phyloP scores from a whole-genome alignment of 30 jellyfish, hydroid and myxozoan species.

The Rhopilema esculentum region DNA sequence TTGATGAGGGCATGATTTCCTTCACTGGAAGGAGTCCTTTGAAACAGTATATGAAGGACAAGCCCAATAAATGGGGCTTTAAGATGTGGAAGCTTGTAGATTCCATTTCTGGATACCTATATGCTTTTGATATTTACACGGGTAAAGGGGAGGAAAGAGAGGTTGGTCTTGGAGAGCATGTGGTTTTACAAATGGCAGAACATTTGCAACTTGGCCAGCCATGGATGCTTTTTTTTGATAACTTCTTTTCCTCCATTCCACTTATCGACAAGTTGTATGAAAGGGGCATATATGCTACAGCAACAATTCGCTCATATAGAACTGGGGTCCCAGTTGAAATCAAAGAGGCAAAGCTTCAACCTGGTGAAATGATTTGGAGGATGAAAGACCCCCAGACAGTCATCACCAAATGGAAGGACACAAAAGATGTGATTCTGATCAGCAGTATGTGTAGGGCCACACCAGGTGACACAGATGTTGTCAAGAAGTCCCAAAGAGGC shows the following conservation, averaged over 20 bases:
- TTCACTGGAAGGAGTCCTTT: slow-evolving; percentile 12
- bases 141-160: slow-evolving; percentile 10
- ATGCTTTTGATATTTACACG: slow-evolving; percentile 13
- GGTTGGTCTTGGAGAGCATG: slow-evolving; percentile 8
- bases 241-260: slow-evolving; percentile 3
- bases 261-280: not conserved
- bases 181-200: slow-evolving; percentile 1
- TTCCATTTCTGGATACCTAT: slow-evolving; percentile 6
- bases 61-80: not conserved
- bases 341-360: slow-evolving; percentile 23
- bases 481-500: slow-evolving; percentile 35
- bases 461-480: not conserved
- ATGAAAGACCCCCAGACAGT: slow-evolving; percentile 41
- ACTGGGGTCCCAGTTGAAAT: slow-evolving; percentile 20
- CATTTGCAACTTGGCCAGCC: slow-evolving; percentile 31
- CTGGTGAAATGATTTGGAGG: slow-evolving; percentile 34
- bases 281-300: slow-evolving; percentile 18
- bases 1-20: slow-evolving; percentile 8
- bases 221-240: slow-evolving; percentile 18
- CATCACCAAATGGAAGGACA: slow-evolving; percentile 14
- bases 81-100: slow-evolving; percentile 15
- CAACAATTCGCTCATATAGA: slow-evolving; percentile 39
- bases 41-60: slow-evolving; percentile 24
- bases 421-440: slow-evolving; percentile 19
- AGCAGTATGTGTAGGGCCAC: slow-evolving; percentile 21